A percentile compares a stretch with the other conserved stretches of the same genome.
phyloP scores from a whole-genome alignment of 2,797 vertebrate species.

The Coreius guichenoti region DNA sequence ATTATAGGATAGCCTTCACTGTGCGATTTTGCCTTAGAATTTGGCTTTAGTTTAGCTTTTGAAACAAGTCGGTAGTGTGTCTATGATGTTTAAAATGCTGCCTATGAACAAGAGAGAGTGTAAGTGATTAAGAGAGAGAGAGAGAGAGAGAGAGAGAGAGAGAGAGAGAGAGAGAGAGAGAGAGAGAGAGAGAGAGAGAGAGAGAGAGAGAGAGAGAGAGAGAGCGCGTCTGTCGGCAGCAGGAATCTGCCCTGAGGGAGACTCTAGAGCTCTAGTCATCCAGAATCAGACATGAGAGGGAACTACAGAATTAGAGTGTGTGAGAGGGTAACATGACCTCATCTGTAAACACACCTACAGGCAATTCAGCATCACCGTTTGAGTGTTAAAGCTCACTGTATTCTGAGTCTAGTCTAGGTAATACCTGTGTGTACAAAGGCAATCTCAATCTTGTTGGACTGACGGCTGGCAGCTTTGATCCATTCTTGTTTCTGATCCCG shows the following conservation, averaged over 20 bases:
- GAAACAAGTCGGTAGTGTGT: background rate
- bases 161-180: too few species aligned
- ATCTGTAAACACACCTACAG: constrained; percentile 8
- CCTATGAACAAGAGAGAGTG: background rate
- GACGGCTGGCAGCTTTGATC: constrained; percentile 78
- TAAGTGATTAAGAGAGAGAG: background rate
- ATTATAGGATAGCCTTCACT: background rate
- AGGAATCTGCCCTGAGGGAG: constrained; percentile 39
- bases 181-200: too few species aligned
- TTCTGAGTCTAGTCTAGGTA: background rate
- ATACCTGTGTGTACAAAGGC: constrained; percentile 90
- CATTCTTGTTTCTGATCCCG: constrained; percentile 79
- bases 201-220: background rate
- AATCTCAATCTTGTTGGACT: constrained; percentile 90
- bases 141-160: background rate
- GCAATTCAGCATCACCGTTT: background rate
- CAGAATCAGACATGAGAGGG: background rate
- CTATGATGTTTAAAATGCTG: background rate
- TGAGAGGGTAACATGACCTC: constrained; percentile 15
- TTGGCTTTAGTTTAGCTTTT: background rate
- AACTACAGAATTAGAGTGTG: constrained; percentile 5
- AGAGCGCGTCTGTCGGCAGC: background rate
- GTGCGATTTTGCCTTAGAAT: background rate
- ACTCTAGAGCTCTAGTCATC: constrained; percentile 27
- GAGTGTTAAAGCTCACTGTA: background rate